A percentile compares a stretch with the other conserved stretches of the same genome.
Conservation (phyloP, 2,113 vertebrate genomes). For the Hiodon alosoides region DNA sequence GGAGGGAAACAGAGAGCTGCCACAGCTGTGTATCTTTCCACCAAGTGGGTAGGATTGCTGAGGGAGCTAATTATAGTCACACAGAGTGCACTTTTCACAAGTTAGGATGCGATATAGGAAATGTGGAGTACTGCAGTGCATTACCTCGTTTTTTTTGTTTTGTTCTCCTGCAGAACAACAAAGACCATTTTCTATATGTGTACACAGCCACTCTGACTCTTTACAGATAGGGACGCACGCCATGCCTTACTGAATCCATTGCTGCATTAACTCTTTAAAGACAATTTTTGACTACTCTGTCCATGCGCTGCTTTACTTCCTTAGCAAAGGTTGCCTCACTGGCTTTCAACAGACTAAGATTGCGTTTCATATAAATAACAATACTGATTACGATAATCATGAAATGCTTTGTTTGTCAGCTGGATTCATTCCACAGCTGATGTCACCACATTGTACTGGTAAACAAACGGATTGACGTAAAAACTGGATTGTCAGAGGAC, state of each 20-base stretch:
- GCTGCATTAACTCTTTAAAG: too few relatives aligned
- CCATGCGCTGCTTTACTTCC: too few relatives aligned
- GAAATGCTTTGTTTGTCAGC: not conserved
- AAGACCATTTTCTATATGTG: not conserved
- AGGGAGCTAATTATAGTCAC: slow-evolving; percentile 33
- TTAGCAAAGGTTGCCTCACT: not conserved
- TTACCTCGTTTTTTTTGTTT: too few relatives aligned
- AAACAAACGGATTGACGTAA: not conserved
- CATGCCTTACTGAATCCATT: not conserved
- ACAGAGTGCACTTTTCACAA: slow-evolving; percentile 23
- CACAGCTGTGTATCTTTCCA: slow-evolving; percentile 21
- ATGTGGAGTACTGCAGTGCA: not conserved
- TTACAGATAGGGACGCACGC: too few relatives aligned
- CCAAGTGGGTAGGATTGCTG: slow-evolving; percentile 18
- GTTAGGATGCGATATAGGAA: slow-evolving; percentile 11
- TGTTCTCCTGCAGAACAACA: not conserved
- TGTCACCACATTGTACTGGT: not conserved
- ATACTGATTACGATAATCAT: not conserved
- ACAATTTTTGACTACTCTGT: not conserved
- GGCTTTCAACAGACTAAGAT: not conserved
- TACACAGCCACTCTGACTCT: not conserved
- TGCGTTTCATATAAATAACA: slow-evolving; percentile 2
- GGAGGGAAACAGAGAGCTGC: not conserved
- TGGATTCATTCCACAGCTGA: not conserved
- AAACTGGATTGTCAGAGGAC: slow-evolving; percentile 4